Base-by-base conservation (phyloP, 1,140 invertebrate species). In the Drosophila rhopaloa region DNA sequence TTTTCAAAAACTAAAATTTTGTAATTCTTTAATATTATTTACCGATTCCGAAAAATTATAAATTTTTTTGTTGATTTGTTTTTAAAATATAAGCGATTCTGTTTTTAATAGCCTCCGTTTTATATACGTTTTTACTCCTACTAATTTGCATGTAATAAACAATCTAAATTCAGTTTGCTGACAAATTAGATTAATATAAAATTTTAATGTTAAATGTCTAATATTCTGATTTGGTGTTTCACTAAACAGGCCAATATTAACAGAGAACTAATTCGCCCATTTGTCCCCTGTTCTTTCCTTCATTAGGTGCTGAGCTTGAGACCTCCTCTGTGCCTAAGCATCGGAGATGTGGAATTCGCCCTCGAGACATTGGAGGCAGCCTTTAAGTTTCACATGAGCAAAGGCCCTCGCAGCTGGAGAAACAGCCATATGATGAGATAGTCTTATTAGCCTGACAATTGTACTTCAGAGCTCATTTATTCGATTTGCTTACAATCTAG, bases 271-370 rank as follows among this genome's bases (percentile, higher is more conserved):
- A 79, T 79, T 37, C 9, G 13, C 19, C 62, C 55, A 74, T 63
- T 41, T 8, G 29, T 19, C 16, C 62, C 56, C 47, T 40, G 13
- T 55, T 66, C 11, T 8, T 38, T 35, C 8, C 16, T 32, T 9
- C 5, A 46, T 7, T 40, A 98, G 97, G 96, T 98, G 0, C 93
- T 99, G 24, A 93, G 97, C 79, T 95, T 99, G 47, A 98, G 98
- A 90, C 98, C 98, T 41, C 98, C 98, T 0, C 97, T 99, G 96
- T 99, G 98, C 91, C 95, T 99, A 43, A 97, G 95, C 1, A 96
- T 96, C 91, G 94, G 95, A 61, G 97, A 99, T 93, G 97, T 95
- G 1, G 96, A 98, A 89, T 97, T 97, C 73, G 93, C 95, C 3
- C 84, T 96, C 14, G 92, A 94, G 40, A 94, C 95, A 19, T 84